Evolutionary conservation across 2,113 vertebrate genomes (phyloP).

Genomic region (Bettongia penicillata): DNA sequence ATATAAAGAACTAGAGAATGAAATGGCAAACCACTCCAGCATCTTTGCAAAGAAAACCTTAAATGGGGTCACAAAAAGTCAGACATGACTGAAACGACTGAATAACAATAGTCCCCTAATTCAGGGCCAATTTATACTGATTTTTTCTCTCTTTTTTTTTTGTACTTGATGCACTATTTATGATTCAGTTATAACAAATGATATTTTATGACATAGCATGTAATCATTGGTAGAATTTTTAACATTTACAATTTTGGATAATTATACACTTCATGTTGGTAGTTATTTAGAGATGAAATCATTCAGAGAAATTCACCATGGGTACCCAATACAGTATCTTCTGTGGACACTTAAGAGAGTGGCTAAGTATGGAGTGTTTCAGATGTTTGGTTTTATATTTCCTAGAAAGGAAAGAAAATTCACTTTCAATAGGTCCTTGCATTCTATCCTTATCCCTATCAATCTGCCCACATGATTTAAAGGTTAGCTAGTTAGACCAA

Average conservation of each 20-base stretch:
- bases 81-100: too few relatives aligned
- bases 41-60: too few relatives aligned
- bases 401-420: not conserved
- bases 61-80: too few relatives aligned
- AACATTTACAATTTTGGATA: constrained; percentile 2
- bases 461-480: not conserved
- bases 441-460: not conserved
- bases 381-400: constrained; percentile 22
- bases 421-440: not conserved
- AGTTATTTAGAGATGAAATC: not conserved
- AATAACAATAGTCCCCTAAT: not conserved
- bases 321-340: not conserved
- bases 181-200: constrained; percentile 32
- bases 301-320: constrained; percentile 5
- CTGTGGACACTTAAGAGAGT: not conserved
- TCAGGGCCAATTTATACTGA: not conserved
- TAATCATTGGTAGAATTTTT: constrained; percentile 27
- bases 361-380: not conserved
- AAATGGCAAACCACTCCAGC: too few relatives aligned
- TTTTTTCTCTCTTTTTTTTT: too few relatives aligned
- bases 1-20: too few relatives aligned
- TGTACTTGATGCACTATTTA: constrained; percentile 11
- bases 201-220: constrained; percentile 19
- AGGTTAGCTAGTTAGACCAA: not conserved
- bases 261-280: not conserved